phyloP scores from a whole-genome alignment of 1,140 invertebrate species.

The Phymastichus coffea region DNA sequence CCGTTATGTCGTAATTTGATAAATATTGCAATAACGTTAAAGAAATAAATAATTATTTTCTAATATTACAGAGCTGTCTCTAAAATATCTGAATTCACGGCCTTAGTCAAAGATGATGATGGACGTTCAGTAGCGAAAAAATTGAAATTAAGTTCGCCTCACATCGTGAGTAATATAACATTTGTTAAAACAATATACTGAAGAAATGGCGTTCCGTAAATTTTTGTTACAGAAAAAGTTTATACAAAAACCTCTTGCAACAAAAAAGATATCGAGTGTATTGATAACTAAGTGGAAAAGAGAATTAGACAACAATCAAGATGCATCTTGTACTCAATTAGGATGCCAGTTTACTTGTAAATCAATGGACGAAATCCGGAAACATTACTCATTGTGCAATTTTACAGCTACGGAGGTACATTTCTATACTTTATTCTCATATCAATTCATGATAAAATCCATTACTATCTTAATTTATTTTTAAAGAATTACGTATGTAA shows the following conservation, averaged over 20 bases:
- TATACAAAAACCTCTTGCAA: slow-evolving; percentile 34
- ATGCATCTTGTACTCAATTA: slow-evolving; percentile 38
- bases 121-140: slow-evolving; percentile 27
- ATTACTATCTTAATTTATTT: not conserved
- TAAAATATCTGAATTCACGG: slow-evolving; percentile 45
- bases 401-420: slow-evolving; percentile 41
- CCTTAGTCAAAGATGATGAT: slow-evolving; percentile 34
- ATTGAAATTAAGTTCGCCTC: slow-evolving; percentile 4
- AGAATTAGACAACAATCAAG: slow-evolving; percentile 31
- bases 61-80: slow-evolving; percentile 40
- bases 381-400: slow-evolving; percentile 44
- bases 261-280: slow-evolving; percentile 37
- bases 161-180: slow-evolving; percentile 2
- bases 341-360: slow-evolving; percentile 38
- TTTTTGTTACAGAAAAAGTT: slow-evolving; percentile 35
- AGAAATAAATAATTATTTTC: slow-evolving; percentile 4
- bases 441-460: not conserved
- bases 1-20: too few species aligned
- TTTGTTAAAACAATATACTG: slow-evolving; percentile 1
- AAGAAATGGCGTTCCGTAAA: too few species aligned
- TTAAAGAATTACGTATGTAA: slow-evolving; percentile 43
- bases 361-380: slow-evolving; percentile 38
- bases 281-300: slow-evolving; percentile 42
- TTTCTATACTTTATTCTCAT: not conserved
- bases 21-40: too few species aligned